These are phyloP conservation scores for Motacilla tschutschensis DNA, from an alignment of 2,113 vertebrate genomes.

Conservation along the genomic window DNA sequence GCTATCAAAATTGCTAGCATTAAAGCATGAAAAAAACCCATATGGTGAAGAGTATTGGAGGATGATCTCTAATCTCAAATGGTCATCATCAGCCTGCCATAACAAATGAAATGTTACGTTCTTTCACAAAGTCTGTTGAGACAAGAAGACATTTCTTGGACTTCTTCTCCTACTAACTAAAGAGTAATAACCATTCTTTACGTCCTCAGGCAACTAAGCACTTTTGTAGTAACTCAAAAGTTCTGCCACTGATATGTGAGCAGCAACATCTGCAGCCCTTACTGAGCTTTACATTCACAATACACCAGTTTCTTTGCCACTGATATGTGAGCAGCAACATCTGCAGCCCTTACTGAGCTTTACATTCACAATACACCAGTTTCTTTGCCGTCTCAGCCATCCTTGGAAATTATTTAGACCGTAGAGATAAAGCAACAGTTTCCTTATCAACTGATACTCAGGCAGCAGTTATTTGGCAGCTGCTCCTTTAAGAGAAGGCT, in stretches of 20 bases:
- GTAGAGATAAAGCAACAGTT: neutral
- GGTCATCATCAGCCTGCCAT: neutral
- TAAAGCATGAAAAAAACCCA: neutral
- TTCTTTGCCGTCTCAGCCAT: neutral
- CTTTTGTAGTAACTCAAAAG: neutral
- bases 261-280: neutral
- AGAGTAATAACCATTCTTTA: neutral
- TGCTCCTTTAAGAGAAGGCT: conserved; percentile 16
- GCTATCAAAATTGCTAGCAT: neutral
- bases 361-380: neutral
- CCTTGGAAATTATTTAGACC: neutral
- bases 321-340: neutral
- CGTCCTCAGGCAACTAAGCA: neutral
- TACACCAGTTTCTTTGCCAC: neutral
- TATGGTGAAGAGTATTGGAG: neutral
- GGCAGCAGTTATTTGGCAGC: neutral
- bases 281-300: neutral
- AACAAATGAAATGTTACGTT: neutral
- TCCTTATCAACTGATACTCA: neutral
- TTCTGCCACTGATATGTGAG: neutral
- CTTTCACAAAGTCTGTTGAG: neutral
- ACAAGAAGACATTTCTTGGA: neutral
- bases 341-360: neutral
- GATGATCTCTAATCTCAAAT: neutral
- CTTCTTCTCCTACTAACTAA: neutral